Base-by-base conservation (phyloP, 2,113 vertebrate species). In the Entelurus aequoreus region DNA sequence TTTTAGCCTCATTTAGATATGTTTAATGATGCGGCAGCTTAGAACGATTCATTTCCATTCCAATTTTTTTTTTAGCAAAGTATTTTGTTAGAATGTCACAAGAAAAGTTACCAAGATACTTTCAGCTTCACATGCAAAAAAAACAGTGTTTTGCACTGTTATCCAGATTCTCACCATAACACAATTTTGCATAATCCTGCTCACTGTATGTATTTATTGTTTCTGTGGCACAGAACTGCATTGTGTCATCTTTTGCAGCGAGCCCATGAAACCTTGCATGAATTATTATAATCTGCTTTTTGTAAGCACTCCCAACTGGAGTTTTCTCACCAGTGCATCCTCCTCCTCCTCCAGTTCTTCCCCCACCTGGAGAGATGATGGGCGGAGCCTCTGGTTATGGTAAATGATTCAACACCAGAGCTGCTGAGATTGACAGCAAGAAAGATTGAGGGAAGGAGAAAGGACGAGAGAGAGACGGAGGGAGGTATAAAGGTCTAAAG, bases 401-500 rank as follows among this genome's bases (percentile, higher is more conserved):
- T 90, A 89, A 90, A 91, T 90, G 83, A 88, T 90, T 88, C 83
- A 82, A 77, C 69, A 62, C 71, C 63, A 62, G 65, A 57, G 69
- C 68, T 52, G 65, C 67, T 54, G 79, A 87, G 76, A 82, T 75
- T 82, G 77, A 79, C 69, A 75, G 76, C 80, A 68, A 75, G 74
- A 72, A 74, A 71, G 67, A 60, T 44, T 55, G 68, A 3, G 66
- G 60, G 53, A 73, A 63, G 59, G 66, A 75, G 28, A 42, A 36
- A 28, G 14, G 21, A 55, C 28, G 66, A 76, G 71, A 64, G 54
- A 28, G 72, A 51, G 46, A 64, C 65, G 16, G 68, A 54, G 55
- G 57, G 65, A 55, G 19, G 62, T 36, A 48, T 47, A 54, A 49
- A 72, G 51, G 63, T 54, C 55, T 50, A 54, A 48, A 10, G 70